These are phyloP conservation scores for Sphyrna mokarran DNA, from an alignment of 2,113 vertebrate species.

Conservation along the genomic window DNA sequence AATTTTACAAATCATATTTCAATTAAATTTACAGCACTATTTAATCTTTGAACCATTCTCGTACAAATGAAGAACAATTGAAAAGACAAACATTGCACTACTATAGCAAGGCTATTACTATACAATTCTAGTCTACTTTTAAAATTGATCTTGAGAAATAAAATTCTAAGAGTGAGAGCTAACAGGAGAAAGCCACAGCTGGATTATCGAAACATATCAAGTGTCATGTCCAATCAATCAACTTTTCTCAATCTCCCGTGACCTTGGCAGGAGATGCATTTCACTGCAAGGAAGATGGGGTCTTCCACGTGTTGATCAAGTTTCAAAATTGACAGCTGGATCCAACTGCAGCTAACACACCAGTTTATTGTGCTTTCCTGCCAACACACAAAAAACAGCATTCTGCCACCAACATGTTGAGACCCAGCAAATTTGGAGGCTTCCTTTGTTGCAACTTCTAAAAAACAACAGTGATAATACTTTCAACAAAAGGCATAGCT, in stretches of 20 bases:
- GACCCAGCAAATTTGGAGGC: neutral
- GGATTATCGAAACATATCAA: neutral
- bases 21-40: neutral
- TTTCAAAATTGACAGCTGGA: neutral
- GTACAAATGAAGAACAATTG: neutral
- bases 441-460: neutral
- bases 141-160: neutral
- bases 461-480: neutral
- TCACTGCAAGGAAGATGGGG: neutral
- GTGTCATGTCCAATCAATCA: neutral
- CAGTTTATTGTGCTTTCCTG: neutral
- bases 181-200: neutral
- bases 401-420: neutral
- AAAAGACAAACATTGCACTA: neutral
- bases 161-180: neutral
- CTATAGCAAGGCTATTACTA: neutral
- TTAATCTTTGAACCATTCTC: neutral
- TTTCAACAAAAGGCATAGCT: neutral
- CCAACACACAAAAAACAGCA: neutral
- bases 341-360: neutral
- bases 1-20: neutral
- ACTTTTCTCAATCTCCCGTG: neutral
- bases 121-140: neutral
- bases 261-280: neutral
- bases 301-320: slow-evolving; percentile 10